Base-by-base conservation (phyloP, 2,113 vertebrate genomes). In the Asarcornis scutulata region DNA sequence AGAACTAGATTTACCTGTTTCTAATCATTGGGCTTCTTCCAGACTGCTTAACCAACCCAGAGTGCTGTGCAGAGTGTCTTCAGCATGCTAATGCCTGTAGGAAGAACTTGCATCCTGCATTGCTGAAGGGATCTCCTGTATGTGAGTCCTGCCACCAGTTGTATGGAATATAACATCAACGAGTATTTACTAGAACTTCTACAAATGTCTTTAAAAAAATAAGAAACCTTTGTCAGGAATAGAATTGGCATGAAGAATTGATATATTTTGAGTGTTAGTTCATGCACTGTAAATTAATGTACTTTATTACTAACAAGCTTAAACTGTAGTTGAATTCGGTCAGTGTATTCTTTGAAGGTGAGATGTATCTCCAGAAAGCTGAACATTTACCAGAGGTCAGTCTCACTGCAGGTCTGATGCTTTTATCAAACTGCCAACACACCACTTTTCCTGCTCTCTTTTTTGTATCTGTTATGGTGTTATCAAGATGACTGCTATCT, bases 211-310 rank as follows among this genome's bases (percentile, higher is more conserved):
- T 17, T 9, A 46, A 46, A 89, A 23, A 50, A 23, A 50, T n/a
- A 52, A 25, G 10, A 48, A 88, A 73, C 15, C 36, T 21, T 44
- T 52, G 23, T 11, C 17, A 53, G 82, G 22, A 91, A 10, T 69
- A 56, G 64, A 60, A 66, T 11, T 48, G 50, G 22, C 42, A 62
- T 14, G 67, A 93, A 23, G 27, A 91, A 53, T 58, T 66, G 46
- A 38, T 62, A 15, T 62, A 64, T 75, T 95, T 83, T 40, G 75
- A 42, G 58, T 79, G 78, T 87, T 94, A 77, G 72, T 97, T 92
- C 95, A 89, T 93, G 90, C 58, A 17, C 69, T 34, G 83, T 73
- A 79, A 86, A 89, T 77, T 88, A 89, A 86, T 91, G 72, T 53
- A 50, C 23, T 27, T 87, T 86, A 58, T 25, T 88, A 56, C 36